Percentiles rank a stretch among this genome's conserved stretches.
These are phyloP conservation scores for Epicauta chinensis DNA, from an alignment of 1,140 invertebrate species.

Conservation along the genomic window DNA sequence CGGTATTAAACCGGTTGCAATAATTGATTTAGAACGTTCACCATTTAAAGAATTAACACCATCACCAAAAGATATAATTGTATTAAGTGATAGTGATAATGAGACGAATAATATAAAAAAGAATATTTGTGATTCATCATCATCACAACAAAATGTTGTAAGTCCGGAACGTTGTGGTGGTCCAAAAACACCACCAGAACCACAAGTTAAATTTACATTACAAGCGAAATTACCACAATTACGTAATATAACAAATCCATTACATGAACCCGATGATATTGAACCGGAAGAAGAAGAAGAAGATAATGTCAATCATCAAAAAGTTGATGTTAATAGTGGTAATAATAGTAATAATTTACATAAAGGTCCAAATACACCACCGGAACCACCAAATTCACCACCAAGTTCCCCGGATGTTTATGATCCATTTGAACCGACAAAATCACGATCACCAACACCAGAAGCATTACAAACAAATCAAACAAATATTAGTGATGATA, in stretches of 20 bases:
- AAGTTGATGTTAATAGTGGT: no score
- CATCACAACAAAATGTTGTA: conserved; percentile 34
- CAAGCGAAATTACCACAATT: conserved; percentile 53
- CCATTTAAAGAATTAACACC: conserved; percentile 73
- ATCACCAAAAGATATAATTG: conserved; percentile 71
- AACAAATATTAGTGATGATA: conserved; percentile 15
- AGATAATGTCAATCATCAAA: conserved; percentile 43
- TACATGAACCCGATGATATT: conserved; percentile 50
- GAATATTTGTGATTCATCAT: conserved; percentile 32
- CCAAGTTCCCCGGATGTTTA: conserved; percentile 68
- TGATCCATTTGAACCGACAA: conserved; percentile 83
- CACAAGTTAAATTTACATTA: conserved; percentile 63
- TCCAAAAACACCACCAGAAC: conserved; percentile 69
- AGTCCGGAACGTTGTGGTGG: conserved; percentile 42
- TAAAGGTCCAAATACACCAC: conserved; percentile 57
- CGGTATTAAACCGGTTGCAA: conserved; percentile 68
- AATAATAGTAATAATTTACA: no score
- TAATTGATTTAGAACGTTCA: conserved; percentile 77
- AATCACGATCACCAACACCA: conserved; percentile 59
- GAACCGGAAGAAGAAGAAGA: no score
- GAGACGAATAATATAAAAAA: conserved; percentile 41
- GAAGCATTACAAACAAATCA: conserved; percentile 40
- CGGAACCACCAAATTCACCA: conserved; percentile 55
- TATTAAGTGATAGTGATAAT: conserved; percentile 74
- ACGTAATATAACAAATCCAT: conserved; percentile 54